Conservation (phyloP, 2,113 vertebrate species). For the Heloderma charlesbogerti region DNA sequence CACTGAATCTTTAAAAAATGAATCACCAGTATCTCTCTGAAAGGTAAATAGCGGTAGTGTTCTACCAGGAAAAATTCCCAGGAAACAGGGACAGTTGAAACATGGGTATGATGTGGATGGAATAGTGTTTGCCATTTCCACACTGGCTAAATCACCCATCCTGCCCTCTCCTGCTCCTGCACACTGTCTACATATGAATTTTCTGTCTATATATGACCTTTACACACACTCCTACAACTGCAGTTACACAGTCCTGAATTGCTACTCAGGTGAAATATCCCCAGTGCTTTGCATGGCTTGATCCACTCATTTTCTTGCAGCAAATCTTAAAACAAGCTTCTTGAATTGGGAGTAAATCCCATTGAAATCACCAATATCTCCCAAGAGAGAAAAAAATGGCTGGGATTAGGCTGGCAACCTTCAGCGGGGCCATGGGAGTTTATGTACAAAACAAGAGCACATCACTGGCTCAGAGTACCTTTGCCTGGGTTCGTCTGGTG, state of each 20-base stretch:
- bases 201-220: neutral
- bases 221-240: too few species aligned
- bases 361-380: neutral
- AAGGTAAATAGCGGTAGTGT: neutral
- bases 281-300: neutral
- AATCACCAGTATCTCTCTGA: neutral
- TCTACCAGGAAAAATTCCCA: neutral
- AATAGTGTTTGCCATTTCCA: neutral
- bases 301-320: neutral
- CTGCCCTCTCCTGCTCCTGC: neutral
- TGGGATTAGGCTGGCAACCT: neutral
- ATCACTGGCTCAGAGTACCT: neutral
- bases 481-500: too few species aligned
- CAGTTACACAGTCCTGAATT: neutral
- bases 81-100: neutral
- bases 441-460: neutral
- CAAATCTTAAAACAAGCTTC: neutral
- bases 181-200: too few species aligned
- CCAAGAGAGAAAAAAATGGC: too few species aligned
- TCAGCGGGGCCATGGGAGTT: neutral
- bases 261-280: neutral
- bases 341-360: neutral
- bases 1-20: neutral
- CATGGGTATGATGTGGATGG: neutral
- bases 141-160: neutral